Base-by-base conservation (phyloP, 2,888 invertebrate genomes). In the Harpagoxenus sublaevis region DNA sequence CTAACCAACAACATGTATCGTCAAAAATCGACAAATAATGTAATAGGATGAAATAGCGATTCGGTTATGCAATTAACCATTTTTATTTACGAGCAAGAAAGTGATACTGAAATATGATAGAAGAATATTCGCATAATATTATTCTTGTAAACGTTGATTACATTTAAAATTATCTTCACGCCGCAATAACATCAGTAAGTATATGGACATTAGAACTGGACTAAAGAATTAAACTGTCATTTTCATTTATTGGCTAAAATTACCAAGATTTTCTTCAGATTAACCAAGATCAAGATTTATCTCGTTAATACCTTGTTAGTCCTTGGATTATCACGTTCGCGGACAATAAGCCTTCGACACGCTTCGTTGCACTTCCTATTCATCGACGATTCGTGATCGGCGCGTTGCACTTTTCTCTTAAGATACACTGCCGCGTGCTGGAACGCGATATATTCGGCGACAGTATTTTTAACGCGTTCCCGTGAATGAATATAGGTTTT, bases 281-380 rank as follows among this genome's bases (percentile, higher is more conserved):
- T 39, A 23, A 8, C 18, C 18, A 51, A 51, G 9, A 31, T 77
- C n/a, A 2, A 53, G 18, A 77, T 53, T 77, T 42, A 66, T 53
- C 12, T 77, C 12, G 5, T 0, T 10, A 8, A 2, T 31, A 45
- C 12, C 8, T 23, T 42, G 42, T 74, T 45, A 35, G n/a, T 45
- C 2, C 5, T 5, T 63, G 35, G n/a, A 75, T 75, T 48, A 63
- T 63, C 63, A n/a, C 48, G 12, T 55, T 77, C 4, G 53, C 28
- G 6, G 8, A 6, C 18, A 77, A 53, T 68, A 53, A 77, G 28
- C 39, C 53, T 66, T 77, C 48, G 28, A 66, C 12, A 39, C 39
- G 53, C 53, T 8, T 77, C 77, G 42, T 77, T 77, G 53, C 53
- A 55, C 28, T 53, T 77, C 45, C 10, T 68, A 68, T 77, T 77